Percentiles rank a stretch among this genome's conserved stretches.
Evolutionary conservation across 1,140 invertebrate genomes (phyloP).

Genomic region (Coptotermes formosanus): DNA sequence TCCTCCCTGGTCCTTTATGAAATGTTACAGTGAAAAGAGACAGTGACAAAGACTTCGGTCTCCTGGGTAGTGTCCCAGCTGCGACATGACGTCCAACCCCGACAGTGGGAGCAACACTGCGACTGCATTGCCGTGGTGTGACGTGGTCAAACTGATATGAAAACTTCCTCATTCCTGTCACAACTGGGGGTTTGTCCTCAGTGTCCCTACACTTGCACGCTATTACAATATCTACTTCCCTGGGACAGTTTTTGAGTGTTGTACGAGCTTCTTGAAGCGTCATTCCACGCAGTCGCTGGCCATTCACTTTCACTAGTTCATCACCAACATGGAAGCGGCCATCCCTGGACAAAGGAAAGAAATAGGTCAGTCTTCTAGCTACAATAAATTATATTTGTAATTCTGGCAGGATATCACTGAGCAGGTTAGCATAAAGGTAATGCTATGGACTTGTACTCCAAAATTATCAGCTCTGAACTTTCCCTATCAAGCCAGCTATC

Average conservation of each 20-base stretch:
- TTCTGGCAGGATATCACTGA: too few species aligned
- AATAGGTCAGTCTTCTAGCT: too few species aligned
- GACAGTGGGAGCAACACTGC: neutral
- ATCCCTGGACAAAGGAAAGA: conserved; percentile 46
- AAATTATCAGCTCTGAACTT: too few species aligned
- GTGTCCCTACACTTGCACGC: conserved; percentile 40
- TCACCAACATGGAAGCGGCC: conserved; percentile 57
- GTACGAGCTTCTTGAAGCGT: conserved; percentile 60
- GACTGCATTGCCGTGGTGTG: conserved; percentile 3
- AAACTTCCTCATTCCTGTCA: conserved; percentile 45
- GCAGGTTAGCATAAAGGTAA: too few species aligned
- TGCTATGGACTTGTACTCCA: too few species aligned
- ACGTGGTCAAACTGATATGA: conserved; percentile 28
- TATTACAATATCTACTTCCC: conserved; percentile 57
- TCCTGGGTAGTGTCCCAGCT: conserved; percentile 62
- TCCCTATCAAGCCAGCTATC: too few species aligned
- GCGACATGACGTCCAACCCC: conserved; percentile 38
- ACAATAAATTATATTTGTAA: too few species aligned
- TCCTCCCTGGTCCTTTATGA: conserved; percentile 74
- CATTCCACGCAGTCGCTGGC: conserved; percentile 60
- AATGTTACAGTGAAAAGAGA: conserved; percentile 56
- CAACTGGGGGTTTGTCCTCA: neutral
- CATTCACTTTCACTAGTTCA: conserved; percentile 67
- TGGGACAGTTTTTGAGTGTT: conserved; percentile 52
- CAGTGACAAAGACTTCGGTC: conserved; percentile 54